Conservation (phyloP, 2,888 invertebrate genomes). For the Lapara coniferarum region DNA sequence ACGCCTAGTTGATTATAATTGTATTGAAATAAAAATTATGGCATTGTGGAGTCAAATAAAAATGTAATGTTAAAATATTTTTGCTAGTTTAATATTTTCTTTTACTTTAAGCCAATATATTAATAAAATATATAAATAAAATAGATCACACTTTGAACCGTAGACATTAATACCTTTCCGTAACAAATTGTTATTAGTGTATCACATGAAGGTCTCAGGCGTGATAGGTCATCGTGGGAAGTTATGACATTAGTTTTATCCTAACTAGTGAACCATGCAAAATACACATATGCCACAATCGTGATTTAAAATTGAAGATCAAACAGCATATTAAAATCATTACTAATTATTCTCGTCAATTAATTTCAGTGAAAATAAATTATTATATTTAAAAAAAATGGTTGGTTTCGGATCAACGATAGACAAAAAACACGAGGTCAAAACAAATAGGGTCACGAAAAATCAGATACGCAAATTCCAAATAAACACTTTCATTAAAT, state of each 20-base stretch:
- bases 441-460: neutral
- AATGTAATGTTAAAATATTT: neutral
- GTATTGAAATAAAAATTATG: no score
- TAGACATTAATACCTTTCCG: no score
- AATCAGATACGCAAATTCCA: conserved; percentile 14
- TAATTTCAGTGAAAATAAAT: no score
- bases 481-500: conserved; percentile 17
- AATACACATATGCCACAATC: neutral
- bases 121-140: no score
- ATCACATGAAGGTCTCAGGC: neutral
- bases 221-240: conserved; percentile 2
- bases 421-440: neutral
- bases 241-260: conserved; percentile 8
- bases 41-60: neutral
- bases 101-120: no score
- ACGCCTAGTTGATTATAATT: no score
- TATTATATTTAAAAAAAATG: no score
- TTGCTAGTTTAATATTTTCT: no score
- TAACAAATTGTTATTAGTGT: conserved; percentile 1
- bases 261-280: neutral
- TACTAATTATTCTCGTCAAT: no score
- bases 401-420: no score
- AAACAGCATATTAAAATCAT: neutral
- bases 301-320: neutral
- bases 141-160: neutral